These are phyloP conservation scores for Eupithecia abbreviata DNA, from an alignment of 2,888 invertebrate species.

Conservation along the genomic window DNA sequence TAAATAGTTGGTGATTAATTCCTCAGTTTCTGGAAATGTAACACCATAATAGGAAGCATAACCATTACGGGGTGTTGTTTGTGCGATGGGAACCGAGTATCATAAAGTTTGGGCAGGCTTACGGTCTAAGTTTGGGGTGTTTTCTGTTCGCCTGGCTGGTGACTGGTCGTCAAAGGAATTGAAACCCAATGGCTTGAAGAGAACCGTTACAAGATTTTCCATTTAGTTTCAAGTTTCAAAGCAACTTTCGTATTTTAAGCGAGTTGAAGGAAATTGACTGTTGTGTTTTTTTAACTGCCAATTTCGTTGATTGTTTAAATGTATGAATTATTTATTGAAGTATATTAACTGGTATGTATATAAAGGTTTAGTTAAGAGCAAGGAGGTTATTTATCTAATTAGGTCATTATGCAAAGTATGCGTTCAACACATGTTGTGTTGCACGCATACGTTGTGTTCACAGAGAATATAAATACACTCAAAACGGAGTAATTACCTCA, in stretches of 20 bases:
- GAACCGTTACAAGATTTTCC: constrained; percentile 5
- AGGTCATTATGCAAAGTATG: neutral
- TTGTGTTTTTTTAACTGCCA: neutral
- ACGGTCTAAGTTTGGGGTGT: constrained; percentile 7
- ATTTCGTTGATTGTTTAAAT: neutral
- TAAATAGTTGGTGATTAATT: neutral
- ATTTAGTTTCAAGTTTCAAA: constrained; percentile 10
- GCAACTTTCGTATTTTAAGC: neutral
- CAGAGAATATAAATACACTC: neutral
- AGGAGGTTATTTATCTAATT: neutral
- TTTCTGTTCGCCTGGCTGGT: neutral
- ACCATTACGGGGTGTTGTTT: constrained; percentile 5
- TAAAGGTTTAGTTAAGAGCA: neutral
- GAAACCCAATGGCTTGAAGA: constrained; percentile 9
- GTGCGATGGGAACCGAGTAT: constrained; percentile 1
- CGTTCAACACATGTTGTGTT: neutral
- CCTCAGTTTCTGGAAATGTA: neutral
- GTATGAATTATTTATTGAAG: neutral
- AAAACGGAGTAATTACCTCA: neutral
- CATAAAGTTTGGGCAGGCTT: neutral
- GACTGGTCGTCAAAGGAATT: neutral
- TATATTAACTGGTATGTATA: neutral
- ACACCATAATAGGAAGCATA: neutral
- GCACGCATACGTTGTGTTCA: neutral
- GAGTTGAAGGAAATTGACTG: neutral